Evolutionary conservation across 2,888 invertebrate genomes (phyloP).

Genomic region (Erebia epiphron): DNA sequence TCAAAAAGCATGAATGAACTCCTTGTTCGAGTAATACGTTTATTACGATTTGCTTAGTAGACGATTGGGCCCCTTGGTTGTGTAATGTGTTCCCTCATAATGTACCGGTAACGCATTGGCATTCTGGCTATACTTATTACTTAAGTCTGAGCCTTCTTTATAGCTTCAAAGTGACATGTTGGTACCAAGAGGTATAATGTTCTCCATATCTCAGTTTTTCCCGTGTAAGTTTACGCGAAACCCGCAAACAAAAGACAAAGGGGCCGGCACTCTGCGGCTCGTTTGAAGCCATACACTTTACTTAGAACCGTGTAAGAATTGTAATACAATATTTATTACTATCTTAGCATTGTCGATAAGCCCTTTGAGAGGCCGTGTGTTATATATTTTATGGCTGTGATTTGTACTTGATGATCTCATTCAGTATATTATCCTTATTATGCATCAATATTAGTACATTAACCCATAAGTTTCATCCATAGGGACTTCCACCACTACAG

Average conservation of each 20-base stretch:
- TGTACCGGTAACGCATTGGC: too few species aligned
- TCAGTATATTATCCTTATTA: neutral
- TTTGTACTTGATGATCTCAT: slow-evolving; percentile 19
- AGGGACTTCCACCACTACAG: too few species aligned
- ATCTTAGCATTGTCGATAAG: slow-evolving; percentile 48
- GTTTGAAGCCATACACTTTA: slow-evolving; percentile 51
- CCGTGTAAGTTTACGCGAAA: slow-evolving; percentile 50
- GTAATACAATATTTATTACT: slow-evolving; percentile 58
- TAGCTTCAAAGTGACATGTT: neutral
- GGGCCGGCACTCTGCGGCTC: slow-evolving; percentile 46
- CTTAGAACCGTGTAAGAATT: slow-evolving; percentile 58
- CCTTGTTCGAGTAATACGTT: too few species aligned
- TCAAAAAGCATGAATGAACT: too few species aligned
- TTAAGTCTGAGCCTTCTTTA: too few species aligned
- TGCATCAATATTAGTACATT: too few species aligned
- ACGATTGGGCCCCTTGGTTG: too few species aligned
- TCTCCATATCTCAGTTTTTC: slow-evolving; percentile 31
- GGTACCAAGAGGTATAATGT: neutral
- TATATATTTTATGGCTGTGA: slow-evolving; percentile 22
- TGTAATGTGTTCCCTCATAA: too few species aligned
- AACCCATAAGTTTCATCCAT: too few species aligned
- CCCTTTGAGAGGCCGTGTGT: slow-evolving; percentile 25
- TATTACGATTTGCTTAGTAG: too few species aligned
- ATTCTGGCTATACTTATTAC: too few species aligned
- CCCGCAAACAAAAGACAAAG: slow-evolving; percentile 46